Percentiles rank a stretch among this genome's conserved stretches.
These are phyloP conservation scores for Alces alces DNA, from an alignment of 2,113 vertebrate genomes.

Conservation along the genomic window DNA sequence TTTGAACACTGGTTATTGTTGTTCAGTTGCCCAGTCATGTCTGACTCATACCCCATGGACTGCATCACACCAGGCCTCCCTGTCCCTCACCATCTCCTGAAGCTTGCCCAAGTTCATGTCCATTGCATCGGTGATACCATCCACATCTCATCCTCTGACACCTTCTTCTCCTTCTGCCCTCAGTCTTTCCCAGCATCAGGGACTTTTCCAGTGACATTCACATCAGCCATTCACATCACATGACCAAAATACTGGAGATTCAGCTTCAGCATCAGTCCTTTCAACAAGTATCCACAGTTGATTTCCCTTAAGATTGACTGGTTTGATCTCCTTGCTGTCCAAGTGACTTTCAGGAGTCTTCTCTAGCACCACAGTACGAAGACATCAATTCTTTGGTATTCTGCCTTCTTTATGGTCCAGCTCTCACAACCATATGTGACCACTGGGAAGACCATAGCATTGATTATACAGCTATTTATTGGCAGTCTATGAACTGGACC, in stretches of 20 bases:
- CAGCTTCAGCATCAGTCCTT: not conserved
- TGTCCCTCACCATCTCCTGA: not conserved
- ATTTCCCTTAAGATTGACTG: not conserved
- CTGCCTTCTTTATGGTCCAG: not conserved
- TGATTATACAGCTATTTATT: not conserved
- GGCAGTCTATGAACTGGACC: not conserved
- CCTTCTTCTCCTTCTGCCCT: not conserved
- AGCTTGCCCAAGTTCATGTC: not conserved
- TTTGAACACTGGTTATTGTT: not conserved
- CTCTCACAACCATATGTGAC: not conserved
- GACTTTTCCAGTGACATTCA: not conserved
- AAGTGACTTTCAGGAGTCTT: not conserved
- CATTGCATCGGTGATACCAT: not conserved
- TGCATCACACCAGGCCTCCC: not conserved
- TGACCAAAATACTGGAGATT: not conserved
- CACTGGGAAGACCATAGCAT: not conserved
- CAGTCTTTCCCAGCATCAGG: not conserved
- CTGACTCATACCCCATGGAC: not conserved
- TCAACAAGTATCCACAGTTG: not conserved
- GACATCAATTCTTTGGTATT: not conserved
- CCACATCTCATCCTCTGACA: not conserved
- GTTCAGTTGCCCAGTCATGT: not conserved
- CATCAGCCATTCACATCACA: not conserved
- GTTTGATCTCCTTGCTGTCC: not conserved
- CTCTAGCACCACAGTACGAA: not conserved